Base-by-base conservation (phyloP, 2,888 invertebrate species). In the Alentia gelatinosa region DNA sequence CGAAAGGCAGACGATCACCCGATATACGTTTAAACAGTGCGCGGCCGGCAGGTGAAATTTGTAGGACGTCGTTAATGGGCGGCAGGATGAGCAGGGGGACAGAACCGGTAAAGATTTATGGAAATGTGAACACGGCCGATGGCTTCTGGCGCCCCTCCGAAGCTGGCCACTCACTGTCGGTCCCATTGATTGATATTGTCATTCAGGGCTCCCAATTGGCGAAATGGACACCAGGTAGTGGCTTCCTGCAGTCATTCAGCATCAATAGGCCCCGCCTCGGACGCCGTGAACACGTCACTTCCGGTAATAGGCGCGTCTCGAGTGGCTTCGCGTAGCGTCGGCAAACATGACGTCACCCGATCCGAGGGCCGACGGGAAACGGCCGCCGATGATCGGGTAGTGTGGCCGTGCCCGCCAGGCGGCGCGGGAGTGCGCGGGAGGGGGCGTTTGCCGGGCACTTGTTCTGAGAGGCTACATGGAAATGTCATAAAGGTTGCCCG, bases 21-120 rank as follows among this genome's bases (percentile, higher is more conserved):
- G 79, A 79, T 79, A 79, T 79, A 79, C 79, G 79, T 79, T 79
- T 79, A 79, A 79, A 79, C 79, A 79, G 79, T 15, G 79, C 74
- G 39, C 37, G 12, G 35, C 19, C 37, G 35, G 79, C 79, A 79
- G 79, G 79, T 79, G 39, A 39, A 79, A 79, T 79, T 79, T 79
- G 79, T 79, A 79, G 79, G 79, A 79, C 79, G 79, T 79, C 37
- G 79, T 39, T 79, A 79, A 79, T 79, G 79, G 79, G 79, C 79
- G 35, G 63, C 26, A 26, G 79, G 39, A 37, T 35, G 79, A 39
- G 79, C 79, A 19, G n/a, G 79, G 37, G 23, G 39, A 79, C 79
- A 79, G 79, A 79, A 39, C 35, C 79, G 37, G 37, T 79, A 79
- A 79, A 79, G 79, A 79, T 79, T 79, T 79, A 79, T 79, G 79